Conservation (phyloP, 2,113 vertebrate species). For the Phyllopteryx taeniolatus region DNA sequence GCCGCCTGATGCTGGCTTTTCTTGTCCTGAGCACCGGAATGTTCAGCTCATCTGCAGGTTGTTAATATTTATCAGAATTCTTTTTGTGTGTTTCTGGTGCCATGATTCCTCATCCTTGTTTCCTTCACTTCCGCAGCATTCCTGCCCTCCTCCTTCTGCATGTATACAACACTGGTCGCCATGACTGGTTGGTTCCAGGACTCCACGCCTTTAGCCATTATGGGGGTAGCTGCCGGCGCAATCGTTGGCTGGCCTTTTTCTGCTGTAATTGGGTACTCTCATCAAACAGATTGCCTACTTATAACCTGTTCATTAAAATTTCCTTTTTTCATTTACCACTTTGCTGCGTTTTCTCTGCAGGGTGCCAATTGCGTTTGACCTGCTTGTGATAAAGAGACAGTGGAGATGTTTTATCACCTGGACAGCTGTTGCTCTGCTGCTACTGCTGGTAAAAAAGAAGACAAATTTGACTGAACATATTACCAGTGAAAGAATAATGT, state of each 20-base stretch:
- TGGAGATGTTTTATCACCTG: conserved; percentile 89
- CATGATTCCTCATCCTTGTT: not conserved
- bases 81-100: not conserved
- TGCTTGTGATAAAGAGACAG: conserved; percentile 82
- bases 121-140: conserved; percentile 76
- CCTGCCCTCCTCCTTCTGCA: conserved; percentile 95
- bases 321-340: not conserved
- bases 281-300: not conserved
- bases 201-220: conserved; percentile 81
- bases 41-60: conserved; percentile 95
- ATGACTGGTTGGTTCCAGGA: conserved; percentile 98
- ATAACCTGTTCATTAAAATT: not conserved
- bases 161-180: conserved; percentile 91
- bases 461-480: not conserved
- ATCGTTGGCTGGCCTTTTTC: conserved; percentile 96
- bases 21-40: conserved; percentile 94
- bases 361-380: conserved; percentile 89
- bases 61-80: conserved; percentile 26
- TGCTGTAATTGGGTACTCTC: conserved; percentile 84
- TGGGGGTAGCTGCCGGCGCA: conserved; percentile 86
- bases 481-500: not conserved
- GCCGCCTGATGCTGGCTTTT: conserved; percentile 93
- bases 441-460: conserved; percentile 83
- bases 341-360: conserved; percentile 59
- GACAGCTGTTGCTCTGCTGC: conserved; percentile 79